These are phyloP conservation scores for Tapirus indicus DNA, from an alignment of 2,797 vertebrate genomes.

Conservation along the genomic window DNA sequence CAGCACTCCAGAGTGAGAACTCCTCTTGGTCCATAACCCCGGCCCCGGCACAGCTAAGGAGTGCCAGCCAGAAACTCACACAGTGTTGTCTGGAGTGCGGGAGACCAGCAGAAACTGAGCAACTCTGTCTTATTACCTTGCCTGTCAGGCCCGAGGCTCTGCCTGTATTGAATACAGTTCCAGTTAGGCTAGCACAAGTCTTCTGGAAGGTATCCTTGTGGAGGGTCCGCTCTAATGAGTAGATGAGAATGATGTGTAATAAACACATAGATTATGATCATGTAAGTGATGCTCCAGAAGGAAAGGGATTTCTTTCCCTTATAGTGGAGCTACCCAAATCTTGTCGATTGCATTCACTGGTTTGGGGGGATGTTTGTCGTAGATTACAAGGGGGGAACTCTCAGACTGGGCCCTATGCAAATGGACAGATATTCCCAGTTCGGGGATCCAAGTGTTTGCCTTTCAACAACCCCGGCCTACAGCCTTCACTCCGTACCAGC, in stretches of 20 bases:
- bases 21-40: background rate
- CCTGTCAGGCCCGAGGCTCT: background rate
- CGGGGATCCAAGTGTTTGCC: rapidly evolving
- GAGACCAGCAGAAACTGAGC: rapidly evolving
- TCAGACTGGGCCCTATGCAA: rapidly evolving
- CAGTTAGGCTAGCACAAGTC: background rate
- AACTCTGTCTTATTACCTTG: rapidly evolving
- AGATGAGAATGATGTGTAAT: background rate
- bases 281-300: background rate
- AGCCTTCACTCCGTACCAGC: rapidly evolving
- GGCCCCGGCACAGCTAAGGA: too few relatives aligned
- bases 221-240: background rate
- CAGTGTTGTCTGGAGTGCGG: rapidly evolving
- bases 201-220: rapidly evolving
- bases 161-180: background rate
- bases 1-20: background rate
- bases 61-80: too few relatives aligned
- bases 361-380: rapidly evolving
- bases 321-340: rapidly evolving
- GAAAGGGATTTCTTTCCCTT: background rate
- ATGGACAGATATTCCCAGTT: rapidly evolving
- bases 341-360: rapidly evolving
- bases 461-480: rapidly evolving
- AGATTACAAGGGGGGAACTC: background rate
- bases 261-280: background rate